Evolutionary conservation across 2,797 vertebrate genomes (phyloP).

Genomic region (Bovichtus variegatus): DNA sequence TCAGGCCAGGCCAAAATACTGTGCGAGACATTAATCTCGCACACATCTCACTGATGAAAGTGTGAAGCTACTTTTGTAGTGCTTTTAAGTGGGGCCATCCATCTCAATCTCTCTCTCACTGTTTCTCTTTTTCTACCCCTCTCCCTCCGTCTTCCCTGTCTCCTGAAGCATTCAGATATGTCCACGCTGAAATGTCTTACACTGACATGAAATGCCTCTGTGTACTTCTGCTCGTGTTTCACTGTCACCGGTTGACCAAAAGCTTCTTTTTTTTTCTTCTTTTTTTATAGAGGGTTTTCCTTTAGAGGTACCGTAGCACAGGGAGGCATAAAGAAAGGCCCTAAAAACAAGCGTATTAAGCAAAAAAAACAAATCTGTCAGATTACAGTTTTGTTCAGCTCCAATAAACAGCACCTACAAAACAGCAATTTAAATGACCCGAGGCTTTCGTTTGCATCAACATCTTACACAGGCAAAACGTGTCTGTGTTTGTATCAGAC

Average conservation of each 20-base stretch:
- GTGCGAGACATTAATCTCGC: constrained; percentile 86
- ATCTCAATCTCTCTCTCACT: constrained; percentile 50
- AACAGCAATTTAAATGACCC: constrained; percentile 8
- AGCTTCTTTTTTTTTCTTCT: too few species aligned
- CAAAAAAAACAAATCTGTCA: background rate
- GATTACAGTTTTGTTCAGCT: background rate
- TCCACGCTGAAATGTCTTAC: constrained; percentile 56
- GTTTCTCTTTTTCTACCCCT: constrained; percentile 22
- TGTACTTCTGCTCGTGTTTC: constrained; percentile 46
- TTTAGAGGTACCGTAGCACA: constrained; percentile 21
- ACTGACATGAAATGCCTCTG: constrained; percentile 56
- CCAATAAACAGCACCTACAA: constrained; percentile 1
- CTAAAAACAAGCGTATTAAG: background rate
- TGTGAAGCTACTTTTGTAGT: constrained; percentile 43
- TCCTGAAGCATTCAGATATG: constrained; percentile 49
- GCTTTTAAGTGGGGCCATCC: constrained; percentile 60
- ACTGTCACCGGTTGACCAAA: constrained; percentile 33
- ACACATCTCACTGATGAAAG: constrained; percentile 82
- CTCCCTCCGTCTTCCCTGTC: constrained; percentile 28
- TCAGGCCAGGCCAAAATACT: constrained; percentile 90
- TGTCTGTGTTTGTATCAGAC: constrained; percentile 21
- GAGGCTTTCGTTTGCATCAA: constrained; percentile 26
- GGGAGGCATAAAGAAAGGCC: background rate
- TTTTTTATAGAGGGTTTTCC: too few species aligned
- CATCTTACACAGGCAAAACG: background rate